phyloP scores from a whole-genome alignment of 2,888 invertebrate genomes.

The Drosophila multiciliata region DNA sequence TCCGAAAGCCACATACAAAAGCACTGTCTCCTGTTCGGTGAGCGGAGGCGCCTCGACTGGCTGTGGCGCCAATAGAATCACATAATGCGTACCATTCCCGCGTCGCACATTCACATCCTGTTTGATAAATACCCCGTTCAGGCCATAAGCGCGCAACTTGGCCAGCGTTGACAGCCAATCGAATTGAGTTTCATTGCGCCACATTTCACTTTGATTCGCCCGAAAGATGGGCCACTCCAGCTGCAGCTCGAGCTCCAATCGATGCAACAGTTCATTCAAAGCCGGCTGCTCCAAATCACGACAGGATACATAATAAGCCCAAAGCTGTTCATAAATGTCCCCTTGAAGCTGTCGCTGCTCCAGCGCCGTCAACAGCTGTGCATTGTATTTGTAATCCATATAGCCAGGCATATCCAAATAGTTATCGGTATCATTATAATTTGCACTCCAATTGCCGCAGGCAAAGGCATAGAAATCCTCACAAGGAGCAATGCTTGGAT shows the following conservation, averaged over 20 bases:
- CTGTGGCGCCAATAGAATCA: slow-evolving; percentile 66
- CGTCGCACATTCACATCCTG: slow-evolving; percentile 70
- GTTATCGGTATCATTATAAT: slow-evolving; percentile 48
- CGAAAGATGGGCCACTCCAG: slow-evolving; percentile 77
- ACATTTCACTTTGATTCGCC: slow-evolving; percentile 56
- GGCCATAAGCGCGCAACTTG: slow-evolving; percentile 64
- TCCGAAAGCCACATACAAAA: slow-evolving; percentile 66
- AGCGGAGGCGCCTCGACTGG: slow-evolving; percentile 22
- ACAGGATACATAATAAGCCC: slow-evolving; percentile 68
- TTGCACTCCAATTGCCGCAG: slow-evolving; percentile 75
- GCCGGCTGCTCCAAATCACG: slow-evolving; percentile 54
- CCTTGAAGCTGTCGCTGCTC: slow-evolving; percentile 7
- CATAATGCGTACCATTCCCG: slow-evolving; percentile 69
- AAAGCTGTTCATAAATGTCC: slow-evolving; percentile 51
- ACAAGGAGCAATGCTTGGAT: slow-evolving; percentile 66
- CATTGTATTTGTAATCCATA: slow-evolving; percentile 73
- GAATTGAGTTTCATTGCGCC: slow-evolving; percentile 68
- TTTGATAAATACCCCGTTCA: slow-evolving; percentile 70
- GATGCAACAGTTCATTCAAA: slow-evolving; percentile 62
- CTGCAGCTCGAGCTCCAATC: slow-evolving; percentile 60
- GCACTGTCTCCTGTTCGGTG: slow-evolving; percentile 37
- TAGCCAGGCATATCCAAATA: slow-evolving; percentile 79
- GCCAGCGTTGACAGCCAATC: slow-evolving; percentile 74
- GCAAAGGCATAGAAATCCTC: slow-evolving; percentile 78
- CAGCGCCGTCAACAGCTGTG: slow-evolving; percentile 59